Percentiles rank a stretch among this genome's conserved stretches.
phyloP scores from a whole-genome alignment of 2,113 vertebrate species.

The Alligator sinensis region DNA sequence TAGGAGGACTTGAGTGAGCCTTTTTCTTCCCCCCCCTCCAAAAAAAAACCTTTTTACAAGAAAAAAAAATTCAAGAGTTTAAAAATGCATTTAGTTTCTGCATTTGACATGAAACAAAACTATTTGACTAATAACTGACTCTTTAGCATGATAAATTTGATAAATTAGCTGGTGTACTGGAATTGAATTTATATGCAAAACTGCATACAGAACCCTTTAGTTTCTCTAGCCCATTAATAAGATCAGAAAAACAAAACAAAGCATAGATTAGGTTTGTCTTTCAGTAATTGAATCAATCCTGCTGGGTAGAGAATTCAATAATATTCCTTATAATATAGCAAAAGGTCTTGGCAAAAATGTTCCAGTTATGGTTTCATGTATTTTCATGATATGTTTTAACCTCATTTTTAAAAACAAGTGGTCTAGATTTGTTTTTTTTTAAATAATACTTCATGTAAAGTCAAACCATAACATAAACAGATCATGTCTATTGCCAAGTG shows the following conservation, averaged over 20 bases:
- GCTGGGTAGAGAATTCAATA: background rate
- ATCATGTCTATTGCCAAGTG: background rate
- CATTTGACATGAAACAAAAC: constrained; percentile 24
- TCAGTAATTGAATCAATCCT: constrained; percentile 21
- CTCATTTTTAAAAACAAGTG: constrained; percentile 23
- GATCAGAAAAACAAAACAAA: constrained; percentile 67
- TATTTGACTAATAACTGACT: constrained; percentile 3
- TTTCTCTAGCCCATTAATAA: constrained; percentile 66
- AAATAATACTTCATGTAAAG: constrained; percentile 1
- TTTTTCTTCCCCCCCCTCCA: background rate
- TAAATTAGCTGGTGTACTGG: constrained; percentile 58
- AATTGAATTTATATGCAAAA: constrained; percentile 56
- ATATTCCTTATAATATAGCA: background rate
- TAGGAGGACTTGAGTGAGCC: background rate
- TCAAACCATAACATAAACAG: background rate
- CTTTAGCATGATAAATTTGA: background rate
- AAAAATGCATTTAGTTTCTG: constrained; percentile 44
- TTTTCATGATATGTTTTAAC: constrained; percentile 28
- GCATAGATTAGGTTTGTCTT: constrained; percentile 60
- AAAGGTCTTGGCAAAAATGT: background rate
- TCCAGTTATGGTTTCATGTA: background rate
- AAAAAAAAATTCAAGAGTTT: constrained; percentile 6
- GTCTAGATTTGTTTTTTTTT: background rate
- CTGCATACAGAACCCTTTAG: constrained; percentile 64
- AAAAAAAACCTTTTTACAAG: constrained; percentile 25